phyloP scores from a whole-genome alignment of 2,797 vertebrate species.

The Myotis vivesi region DNA sequence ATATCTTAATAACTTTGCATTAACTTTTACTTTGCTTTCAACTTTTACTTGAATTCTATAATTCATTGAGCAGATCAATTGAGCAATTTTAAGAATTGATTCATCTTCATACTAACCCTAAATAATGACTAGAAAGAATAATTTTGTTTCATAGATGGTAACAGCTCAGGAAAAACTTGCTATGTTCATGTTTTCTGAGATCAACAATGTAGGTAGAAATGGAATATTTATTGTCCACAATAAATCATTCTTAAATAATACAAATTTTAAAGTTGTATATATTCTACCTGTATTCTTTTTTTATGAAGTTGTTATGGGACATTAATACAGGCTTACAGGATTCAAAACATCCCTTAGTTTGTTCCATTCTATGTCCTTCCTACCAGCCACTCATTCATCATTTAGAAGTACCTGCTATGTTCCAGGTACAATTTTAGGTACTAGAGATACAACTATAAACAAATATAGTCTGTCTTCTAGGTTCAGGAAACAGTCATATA shows the following conservation, averaged over 20 bases:
- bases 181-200: conserved; percentile 32
- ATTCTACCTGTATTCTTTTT: neutral
- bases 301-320: neutral
- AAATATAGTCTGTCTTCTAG: neutral
- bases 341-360: neutral
- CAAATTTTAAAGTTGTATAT: neutral
- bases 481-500: neutral
- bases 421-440: neutral
- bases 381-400: neutral
- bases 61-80: neutral
- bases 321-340: neutral
- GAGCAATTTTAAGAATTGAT: neutral
- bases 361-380: neutral
- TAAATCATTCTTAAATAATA: conserved; percentile 14
- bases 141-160: conserved; percentile 41
- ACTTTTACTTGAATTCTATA: neutral
- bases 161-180: neutral
- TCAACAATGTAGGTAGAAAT: neutral
- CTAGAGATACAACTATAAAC: neutral
- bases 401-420: neutral
- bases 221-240: neutral
- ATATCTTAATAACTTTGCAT: neutral
- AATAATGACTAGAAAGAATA: neutral
- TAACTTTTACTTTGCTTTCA: conserved; percentile 25
- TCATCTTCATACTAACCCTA: neutral